Evolutionary conservation across 1,140 invertebrate species (phyloP).

Genomic region (Drosophila carrolli): DNA sequence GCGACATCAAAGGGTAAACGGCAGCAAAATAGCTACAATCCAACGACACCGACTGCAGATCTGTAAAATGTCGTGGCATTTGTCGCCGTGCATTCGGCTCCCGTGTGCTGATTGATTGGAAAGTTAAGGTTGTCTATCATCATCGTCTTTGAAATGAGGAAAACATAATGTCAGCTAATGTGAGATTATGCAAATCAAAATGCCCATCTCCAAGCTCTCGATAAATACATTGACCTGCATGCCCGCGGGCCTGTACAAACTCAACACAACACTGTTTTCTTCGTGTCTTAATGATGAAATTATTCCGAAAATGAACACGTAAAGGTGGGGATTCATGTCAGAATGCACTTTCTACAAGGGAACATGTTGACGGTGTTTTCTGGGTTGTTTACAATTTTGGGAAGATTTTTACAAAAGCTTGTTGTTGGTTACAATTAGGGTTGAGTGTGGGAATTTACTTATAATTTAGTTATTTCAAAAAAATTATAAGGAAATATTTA

Average conservation of each 20-base stretch:
- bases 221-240: constrained; percentile 60
- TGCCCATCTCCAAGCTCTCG: constrained; percentile 38
- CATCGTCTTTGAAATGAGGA: constrained; percentile 43
- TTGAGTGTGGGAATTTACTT: constrained; percentile 5
- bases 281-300: constrained; percentile 33
- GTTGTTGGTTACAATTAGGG: constrained; percentile 1
- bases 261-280: constrained; percentile 27
- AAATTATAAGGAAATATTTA: neutral
- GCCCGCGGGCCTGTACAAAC: constrained; percentile 27
- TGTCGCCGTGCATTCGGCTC: constrained; percentile 24
- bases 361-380: constrained; percentile 13
- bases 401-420: constrained; percentile 5
- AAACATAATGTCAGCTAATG: constrained; percentile 61
- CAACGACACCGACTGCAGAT: constrained; percentile 57
- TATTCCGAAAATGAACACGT: constrained; percentile 29
- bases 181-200: constrained; percentile 62
- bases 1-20: constrained; percentile 9
- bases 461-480: neutral
- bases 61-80: constrained; percentile 38
- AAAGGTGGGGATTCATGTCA: constrained; percentile 28
- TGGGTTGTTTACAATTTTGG: constrained; percentile 2
- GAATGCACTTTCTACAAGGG: constrained; percentile 46
- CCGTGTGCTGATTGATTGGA: constrained; percentile 62
- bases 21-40: constrained; percentile 13
- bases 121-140: constrained; percentile 58